A percentile compares a stretch with the other conserved stretches of the same genome.
Evolutionary conservation across 1,140 invertebrate genomes (phyloP).

Genomic region (Aethina tumida): DNA sequence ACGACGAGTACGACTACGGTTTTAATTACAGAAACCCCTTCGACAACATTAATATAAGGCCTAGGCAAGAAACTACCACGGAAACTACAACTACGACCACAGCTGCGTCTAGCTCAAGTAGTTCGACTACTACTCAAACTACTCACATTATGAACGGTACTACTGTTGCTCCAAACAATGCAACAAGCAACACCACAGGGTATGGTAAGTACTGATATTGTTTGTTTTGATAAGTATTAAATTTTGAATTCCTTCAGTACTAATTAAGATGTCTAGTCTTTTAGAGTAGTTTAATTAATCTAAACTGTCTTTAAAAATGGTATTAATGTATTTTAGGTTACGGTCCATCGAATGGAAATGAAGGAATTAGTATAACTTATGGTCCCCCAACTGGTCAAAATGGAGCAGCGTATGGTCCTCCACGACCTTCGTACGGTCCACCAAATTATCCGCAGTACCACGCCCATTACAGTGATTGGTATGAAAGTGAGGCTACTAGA

Average conservation of each 20-base stretch:
- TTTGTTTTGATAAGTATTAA: constrained; percentile 12
- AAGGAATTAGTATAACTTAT: constrained; percentile 22
- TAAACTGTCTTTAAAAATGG: not conserved
- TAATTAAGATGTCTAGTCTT: too few species aligned
- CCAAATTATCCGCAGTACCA: too few species aligned
- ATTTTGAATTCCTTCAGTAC: constrained; percentile 12
- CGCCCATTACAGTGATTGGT: too few species aligned
- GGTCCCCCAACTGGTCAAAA: too few species aligned
- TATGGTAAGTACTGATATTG: constrained; percentile 11
- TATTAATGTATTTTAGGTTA: constrained; percentile 9
- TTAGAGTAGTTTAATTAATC: too few species aligned
- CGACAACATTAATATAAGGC: constrained; percentile 3
- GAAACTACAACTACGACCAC: constrained; percentile 6
- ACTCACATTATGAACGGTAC: not conserved
- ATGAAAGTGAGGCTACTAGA: too few species aligned
- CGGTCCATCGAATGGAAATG: constrained; percentile 21
- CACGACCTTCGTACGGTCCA: too few species aligned
- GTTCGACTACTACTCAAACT: not conserved
- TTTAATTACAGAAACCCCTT: not conserved
- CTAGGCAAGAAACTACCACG: constrained; percentile 9
- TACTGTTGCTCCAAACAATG: not conserved
- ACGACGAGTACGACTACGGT: constrained; percentile 4
- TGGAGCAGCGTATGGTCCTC: too few species aligned
- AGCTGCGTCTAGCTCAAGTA: constrained; percentile 7
- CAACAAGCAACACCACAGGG: constrained; percentile 7